Evolutionary conservation across 1,140 invertebrate species (phyloP).

Genomic region (Steinernema khuongi): DNA sequence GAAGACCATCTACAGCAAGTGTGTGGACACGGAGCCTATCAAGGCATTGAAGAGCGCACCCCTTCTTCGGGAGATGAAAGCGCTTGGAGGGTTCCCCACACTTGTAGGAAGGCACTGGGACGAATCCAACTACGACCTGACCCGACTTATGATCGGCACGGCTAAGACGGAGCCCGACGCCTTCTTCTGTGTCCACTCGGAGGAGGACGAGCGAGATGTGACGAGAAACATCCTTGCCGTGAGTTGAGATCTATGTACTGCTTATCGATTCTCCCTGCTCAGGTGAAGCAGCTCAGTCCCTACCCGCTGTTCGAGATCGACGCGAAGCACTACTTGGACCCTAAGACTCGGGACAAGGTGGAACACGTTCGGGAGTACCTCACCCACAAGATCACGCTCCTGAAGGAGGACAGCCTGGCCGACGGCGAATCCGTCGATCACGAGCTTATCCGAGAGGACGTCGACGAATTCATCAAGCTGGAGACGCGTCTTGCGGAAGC

Average conservation of each 20-base stretch:
- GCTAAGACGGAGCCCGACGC: conserved; percentile 72
- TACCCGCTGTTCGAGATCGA: background rate
- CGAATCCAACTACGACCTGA: conserved; percentile 68
- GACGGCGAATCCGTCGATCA: background rate
- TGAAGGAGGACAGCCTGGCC: background rate
- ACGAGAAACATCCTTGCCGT: conserved; percentile 60
- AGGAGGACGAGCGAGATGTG: conserved; percentile 60
- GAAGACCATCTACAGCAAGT: conserved; percentile 26
- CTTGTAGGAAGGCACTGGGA: conserved; percentile 66
- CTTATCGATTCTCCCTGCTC: background rate
- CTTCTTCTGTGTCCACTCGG: conserved; percentile 57
- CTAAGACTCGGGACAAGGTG: background rate
- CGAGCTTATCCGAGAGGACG: background rate
- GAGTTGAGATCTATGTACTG: background rate
- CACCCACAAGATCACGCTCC: background rate
- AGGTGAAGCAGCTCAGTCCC: background rate
- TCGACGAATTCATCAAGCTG: conserved; percentile 27
- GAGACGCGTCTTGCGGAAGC: conserved; percentile 33
- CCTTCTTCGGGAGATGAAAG: conserved; percentile 68
- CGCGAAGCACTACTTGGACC: background rate
- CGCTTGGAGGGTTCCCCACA: conserved; percentile 79
- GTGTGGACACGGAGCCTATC: conserved; percentile 34
- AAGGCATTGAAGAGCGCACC: conserved; percentile 26
- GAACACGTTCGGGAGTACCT: background rate
- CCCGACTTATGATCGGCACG: conserved; percentile 70